These are phyloP conservation scores for Grantiella picta DNA, from an alignment of 2,113 vertebrate species.

Conservation along the genomic window DNA sequence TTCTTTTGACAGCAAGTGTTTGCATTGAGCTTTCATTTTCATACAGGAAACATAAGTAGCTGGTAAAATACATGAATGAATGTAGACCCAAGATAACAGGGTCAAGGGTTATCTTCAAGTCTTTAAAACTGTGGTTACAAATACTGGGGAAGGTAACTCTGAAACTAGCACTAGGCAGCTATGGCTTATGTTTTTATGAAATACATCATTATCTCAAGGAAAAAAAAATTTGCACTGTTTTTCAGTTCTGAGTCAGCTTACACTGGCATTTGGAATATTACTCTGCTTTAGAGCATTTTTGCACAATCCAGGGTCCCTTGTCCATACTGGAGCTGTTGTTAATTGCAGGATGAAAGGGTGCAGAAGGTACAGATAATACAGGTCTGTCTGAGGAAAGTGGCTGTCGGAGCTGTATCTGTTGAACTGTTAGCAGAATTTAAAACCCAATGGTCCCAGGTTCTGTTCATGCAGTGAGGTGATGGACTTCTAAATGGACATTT, in stretches of 20 bases:
- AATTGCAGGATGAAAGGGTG: neutral
- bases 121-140: neutral
- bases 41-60: neutral
- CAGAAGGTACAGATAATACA: neutral
- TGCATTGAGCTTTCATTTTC: neutral
- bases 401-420: neutral
- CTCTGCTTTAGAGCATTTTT: neutral
- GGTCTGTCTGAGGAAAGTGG: neutral
- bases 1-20: neutral
- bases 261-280: neutral
- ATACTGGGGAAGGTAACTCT: neutral
- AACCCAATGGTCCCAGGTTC: neutral
- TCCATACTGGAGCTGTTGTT: neutral
- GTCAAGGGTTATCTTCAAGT: constrained; percentile 28
- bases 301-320: neutral
- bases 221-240: neutral
- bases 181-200: neutral
- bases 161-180: neutral
- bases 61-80: neutral
- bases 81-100: neutral
- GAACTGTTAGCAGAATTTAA: neutral
- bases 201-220: neutral
- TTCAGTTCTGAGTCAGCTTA: neutral
- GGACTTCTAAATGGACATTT: neutral
- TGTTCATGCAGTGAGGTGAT: neutral